Base-by-base conservation (phyloP, 2,113 vertebrate species). In the Poecile atricapillus region DNA sequence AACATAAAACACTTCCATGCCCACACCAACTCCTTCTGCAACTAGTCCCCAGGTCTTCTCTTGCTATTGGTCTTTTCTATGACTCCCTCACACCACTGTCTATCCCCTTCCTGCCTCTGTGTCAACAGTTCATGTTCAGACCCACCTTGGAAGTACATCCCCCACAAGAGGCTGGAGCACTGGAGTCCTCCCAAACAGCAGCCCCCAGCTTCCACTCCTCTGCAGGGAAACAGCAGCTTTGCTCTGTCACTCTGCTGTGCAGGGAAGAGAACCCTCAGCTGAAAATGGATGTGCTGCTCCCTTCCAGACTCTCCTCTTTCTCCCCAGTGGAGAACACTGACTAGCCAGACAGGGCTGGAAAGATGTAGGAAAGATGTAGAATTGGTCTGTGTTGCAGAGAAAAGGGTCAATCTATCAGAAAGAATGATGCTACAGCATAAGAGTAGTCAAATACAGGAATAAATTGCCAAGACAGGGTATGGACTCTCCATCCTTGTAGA, bases 401-500 rank as follows among this genome's bases (percentile, higher is more conserved):
- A 90, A 85, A 18, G 19, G 24, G 19, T 71, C n/a, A 52, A 1
- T n/a, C 37, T 47, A 23, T 12, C 70, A 60, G 15, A 70, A 21
- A 23, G 12, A 27, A 0, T 24, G 35, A 33, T 55, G 33, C 12
- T 46, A 64, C 20, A 30, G 12, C 0, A 0, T 4, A 35, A 17
- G 18, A 64, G 13, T 1, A 10, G 19, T 25, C 20, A 65, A 49
- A 86, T 12, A 55, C 30, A 63, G 27, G n/a, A 75, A 80, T 7
- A 25, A 49, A 58, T 6, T 43, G 28, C 28, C 20, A 41, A 46
- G 10, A 60, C 43, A 59, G 11, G 13, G 74, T 49, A 77, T 2
- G 11, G 59, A 49, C 25, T 37, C 31, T 56, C 28, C 30, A 27
- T 44, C 43, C 33, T 30, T 13, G 11, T 0, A 83, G 50, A n/a